phyloP scores from a whole-genome alignment of 2,797 vertebrate genomes.

The Meriones psammophilus region DNA sequence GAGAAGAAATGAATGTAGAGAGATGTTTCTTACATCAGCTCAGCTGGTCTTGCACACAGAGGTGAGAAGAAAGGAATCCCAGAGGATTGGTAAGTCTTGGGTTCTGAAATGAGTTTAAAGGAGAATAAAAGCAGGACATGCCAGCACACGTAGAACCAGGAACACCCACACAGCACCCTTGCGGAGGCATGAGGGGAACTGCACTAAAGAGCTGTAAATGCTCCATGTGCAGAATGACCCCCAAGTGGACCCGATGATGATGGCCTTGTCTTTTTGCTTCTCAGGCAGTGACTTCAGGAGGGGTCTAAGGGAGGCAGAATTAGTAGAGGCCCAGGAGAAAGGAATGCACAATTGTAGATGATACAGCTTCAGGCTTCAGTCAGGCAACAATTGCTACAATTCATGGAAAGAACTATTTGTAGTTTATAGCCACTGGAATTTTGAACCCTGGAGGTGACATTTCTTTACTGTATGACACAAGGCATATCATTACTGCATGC shows the following conservation, averaged over 20 bases:
- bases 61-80: neutral
- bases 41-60: neutral
- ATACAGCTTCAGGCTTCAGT: too few species aligned
- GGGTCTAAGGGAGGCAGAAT: too few species aligned
- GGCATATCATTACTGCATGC: too few species aligned
- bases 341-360: neutral
- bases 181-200: neutral
- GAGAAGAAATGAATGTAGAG: neutral
- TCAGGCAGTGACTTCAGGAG: neutral
- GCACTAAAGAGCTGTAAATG: neutral
- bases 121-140: neutral
- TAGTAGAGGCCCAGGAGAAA: neutral
- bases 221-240: neutral
- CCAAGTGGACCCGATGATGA: neutral
- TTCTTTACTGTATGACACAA: neutral
- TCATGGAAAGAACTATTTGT: neutral
- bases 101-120: neutral
- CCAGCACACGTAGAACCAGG: too few species aligned
- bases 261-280: neutral
- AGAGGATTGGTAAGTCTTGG: neutral
- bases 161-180: neutral
- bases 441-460: neutral
- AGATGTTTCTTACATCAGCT: neutral
- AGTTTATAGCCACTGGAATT: neutral
- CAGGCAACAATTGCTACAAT: neutral